Percentiles rank a stretch among this genome's conserved stretches.
These are phyloP conservation scores for Callinectes sapidus DNA, from an alignment of 2,888 invertebrate species.

Conservation along the genomic window DNA sequence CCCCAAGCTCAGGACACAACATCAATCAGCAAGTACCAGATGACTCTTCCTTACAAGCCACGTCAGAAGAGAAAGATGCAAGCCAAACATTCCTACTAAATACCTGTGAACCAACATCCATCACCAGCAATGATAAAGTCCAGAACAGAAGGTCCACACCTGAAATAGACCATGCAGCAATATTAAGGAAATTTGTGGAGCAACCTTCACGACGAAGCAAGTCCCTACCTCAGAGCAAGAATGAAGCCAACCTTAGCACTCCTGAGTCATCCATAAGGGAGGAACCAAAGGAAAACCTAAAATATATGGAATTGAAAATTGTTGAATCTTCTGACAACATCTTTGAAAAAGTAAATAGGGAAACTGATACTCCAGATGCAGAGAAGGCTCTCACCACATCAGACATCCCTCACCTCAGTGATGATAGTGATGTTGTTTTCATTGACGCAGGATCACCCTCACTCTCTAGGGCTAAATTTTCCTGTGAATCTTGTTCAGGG, in stretches of 20 bases:
- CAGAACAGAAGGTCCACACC: background rate
- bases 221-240: background rate
- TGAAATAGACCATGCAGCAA: slow-evolving; percentile 41
- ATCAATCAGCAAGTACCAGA: background rate
- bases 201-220: slow-evolving; percentile 26
- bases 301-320: slow-evolving; percentile 46
- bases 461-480: slow-evolving; percentile 12
- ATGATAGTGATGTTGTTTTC: slow-evolving; percentile 57
- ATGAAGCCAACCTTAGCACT: background rate
- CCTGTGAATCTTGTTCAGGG: background rate
- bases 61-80: background rate
- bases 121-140: background rate
- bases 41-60: background rate
- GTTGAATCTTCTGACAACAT: slow-evolving; percentile 42
- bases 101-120: background rate
- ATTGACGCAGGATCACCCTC: slow-evolving; percentile 55
- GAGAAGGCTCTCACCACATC: slow-evolving; percentile 26
- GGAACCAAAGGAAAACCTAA: background rate
- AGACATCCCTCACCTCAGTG: slow-evolving; percentile 48
- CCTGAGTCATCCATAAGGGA: background rate
- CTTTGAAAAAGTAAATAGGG: background rate
- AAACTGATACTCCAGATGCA: background rate
- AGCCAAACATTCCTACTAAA: slow-evolving; percentile 14
- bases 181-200: slow-evolving; percentile 39
- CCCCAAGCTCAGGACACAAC: background rate